These are phyloP conservation scores for Chrysomallon squamiferum DNA, from an alignment of 1,140 invertebrate genomes.

Conservation along the genomic window DNA sequence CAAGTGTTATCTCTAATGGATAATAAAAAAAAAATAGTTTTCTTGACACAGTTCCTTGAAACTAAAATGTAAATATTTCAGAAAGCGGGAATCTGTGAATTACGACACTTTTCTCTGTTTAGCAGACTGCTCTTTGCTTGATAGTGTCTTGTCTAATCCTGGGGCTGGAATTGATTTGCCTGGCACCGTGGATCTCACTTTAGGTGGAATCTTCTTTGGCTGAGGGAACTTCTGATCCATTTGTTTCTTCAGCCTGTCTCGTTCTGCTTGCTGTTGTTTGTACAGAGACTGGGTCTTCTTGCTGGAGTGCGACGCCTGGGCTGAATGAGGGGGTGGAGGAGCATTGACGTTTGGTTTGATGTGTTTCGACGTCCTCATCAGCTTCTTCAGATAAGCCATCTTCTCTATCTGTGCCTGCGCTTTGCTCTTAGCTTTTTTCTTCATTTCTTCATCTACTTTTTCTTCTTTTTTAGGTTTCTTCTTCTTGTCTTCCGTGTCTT, in stretches of 20 bases:
- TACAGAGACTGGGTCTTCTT: not conserved
- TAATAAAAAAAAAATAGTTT: too few relatives aligned
- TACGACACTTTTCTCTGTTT: too few relatives aligned
- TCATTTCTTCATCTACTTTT: slow-evolving; percentile 5
- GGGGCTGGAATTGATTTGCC: too few relatives aligned
- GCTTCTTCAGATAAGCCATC: not conserved
- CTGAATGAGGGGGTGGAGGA: not conserved
- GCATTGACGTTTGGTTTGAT: not conserved
- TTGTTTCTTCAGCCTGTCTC: not conserved
- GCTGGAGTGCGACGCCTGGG: not conserved
- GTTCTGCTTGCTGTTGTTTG: slow-evolving; percentile 5
- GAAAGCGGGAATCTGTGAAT: too few relatives aligned
- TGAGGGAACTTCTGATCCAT: slow-evolving; percentile 1
- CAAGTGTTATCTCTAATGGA: too few relatives aligned
- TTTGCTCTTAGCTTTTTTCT: slow-evolving; percentile 1
- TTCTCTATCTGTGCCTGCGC: not conserved
- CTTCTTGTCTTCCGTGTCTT: slow-evolving; percentile 12
- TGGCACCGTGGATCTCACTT: too few relatives aligned
- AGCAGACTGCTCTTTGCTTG: too few relatives aligned
- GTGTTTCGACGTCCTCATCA: not conserved
- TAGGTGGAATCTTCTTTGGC: not conserved
- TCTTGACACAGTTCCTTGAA: too few relatives aligned
- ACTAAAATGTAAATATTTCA: too few relatives aligned
- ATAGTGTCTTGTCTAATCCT: too few relatives aligned
- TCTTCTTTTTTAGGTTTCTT: not conserved